Evolutionary conservation across 2,113 vertebrate genomes (phyloP), one percentile per base, ranked within the genome.

Genomic region (Heliornis fulica): DNA sequence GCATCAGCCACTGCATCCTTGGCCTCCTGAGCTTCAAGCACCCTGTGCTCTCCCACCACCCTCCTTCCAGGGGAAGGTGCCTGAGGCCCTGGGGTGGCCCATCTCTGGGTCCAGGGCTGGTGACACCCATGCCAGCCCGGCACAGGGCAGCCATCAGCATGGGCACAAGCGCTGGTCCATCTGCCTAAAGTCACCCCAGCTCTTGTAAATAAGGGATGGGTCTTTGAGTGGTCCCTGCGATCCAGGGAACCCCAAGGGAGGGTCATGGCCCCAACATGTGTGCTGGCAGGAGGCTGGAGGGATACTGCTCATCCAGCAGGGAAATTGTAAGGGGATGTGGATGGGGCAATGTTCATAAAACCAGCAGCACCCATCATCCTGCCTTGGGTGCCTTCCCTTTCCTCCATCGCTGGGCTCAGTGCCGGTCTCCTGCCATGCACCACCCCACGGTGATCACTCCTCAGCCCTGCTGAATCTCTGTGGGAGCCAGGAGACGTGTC

Each of bases 21-120:
- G 0, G 36, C 29, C 6, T 1, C 18, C 41, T 32, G 4, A 4
- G 22, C 11, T 15, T 5, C 23, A 23, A 0, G 2, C 6, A 10
- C 12, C 23, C 34, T 28, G 17, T 4, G 13, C 45, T 40, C 28
- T 45, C 43, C 40, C 46, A 31, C 50, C 31, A 29, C 10, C 18
- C 19, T 53, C 51, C 51, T 86, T 26, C 38, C 70, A 61, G 40
- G 11, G 8, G 19, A 60, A 46, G 40, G 19, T 43, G 31, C 22
- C 69, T 34, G 51, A 82, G 63, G 48, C 34, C 54, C 19, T 1
- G 0, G n/a, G 28, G 51, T 57, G 36, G 22, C 16, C 21, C 15
- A 7, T 45, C 43, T 26, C 40, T 3, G 0, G 23, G 22, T 5
- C 26, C 26, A 38, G 22, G 23, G 38, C 61, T 45, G 28, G 15